Conservation (phyloP, 2,888 invertebrate species). For the Trachelus iudaicus region DNA sequence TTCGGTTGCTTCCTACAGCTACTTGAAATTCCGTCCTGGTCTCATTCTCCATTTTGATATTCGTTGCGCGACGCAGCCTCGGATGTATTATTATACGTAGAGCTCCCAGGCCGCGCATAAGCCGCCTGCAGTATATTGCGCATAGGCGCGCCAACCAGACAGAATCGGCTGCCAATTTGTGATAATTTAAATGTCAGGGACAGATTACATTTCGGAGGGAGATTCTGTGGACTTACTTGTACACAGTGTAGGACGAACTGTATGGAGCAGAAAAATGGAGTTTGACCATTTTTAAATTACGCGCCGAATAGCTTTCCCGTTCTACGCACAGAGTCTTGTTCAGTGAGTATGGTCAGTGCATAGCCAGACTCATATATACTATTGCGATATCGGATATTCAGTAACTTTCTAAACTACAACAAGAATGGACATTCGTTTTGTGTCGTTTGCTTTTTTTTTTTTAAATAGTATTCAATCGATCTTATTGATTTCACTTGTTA, state of each 20-base stretch:
- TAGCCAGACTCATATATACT: background rate
- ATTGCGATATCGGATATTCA: background rate
- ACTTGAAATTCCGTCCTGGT: constrained; percentile 4
- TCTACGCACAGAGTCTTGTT: background rate
- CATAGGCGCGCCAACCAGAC: constrained; percentile 17
- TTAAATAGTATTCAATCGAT: background rate
- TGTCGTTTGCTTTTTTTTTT: too few species aligned
- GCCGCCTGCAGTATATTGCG: constrained; percentile 11
- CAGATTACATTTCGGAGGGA: constrained; percentile 5
- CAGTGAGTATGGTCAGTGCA: background rate
- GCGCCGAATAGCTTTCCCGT: background rate
- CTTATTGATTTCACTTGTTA: background rate
- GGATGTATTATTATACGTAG: constrained; percentile 32
- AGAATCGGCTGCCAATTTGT: constrained; percentile 30
- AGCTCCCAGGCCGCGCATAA: constrained; percentile 8
- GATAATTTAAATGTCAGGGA: constrained; percentile 33
- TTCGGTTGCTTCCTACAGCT: background rate
- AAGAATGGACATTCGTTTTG: background rate
- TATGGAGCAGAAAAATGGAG: too few species aligned
- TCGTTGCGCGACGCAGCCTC: constrained; percentile 33
- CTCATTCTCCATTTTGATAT: constrained; percentile 33
- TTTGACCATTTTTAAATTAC: background rate
- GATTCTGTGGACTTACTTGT: background rate
- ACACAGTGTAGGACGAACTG: background rate
- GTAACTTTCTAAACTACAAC: background rate